Percentiles rank a stretch among this genome's conserved stretches.
phyloP scores from a whole-genome alignment of 2,888 invertebrate species.

The Cataglyphis albicans region DNA sequence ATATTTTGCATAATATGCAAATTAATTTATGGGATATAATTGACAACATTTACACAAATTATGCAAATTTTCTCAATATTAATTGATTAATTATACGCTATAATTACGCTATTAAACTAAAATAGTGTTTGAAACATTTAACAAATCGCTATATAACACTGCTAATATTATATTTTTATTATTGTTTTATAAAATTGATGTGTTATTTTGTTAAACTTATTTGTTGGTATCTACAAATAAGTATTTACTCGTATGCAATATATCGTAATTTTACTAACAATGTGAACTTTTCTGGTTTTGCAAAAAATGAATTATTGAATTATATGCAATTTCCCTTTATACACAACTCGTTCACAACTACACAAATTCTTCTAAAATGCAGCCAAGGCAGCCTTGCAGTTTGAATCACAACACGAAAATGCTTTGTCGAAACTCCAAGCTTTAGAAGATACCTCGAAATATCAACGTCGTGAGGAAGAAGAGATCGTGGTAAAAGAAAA shows the following conservation, averaged over 20 bases:
- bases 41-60: slow-evolving; percentile 31
- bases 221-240: slow-evolving; percentile 20
- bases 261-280: neutral
- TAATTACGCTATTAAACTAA: slow-evolving; percentile 7
- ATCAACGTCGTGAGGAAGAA: slow-evolving; percentile 93
- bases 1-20: neutral
- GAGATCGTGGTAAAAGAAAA: slow-evolving; percentile 93
- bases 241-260: slow-evolving; percentile 19
- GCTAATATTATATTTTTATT: slow-evolving; percentile 37
- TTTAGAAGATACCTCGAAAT: slow-evolving; percentile 93
- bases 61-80: neutral
- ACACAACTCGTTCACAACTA: slow-evolving; percentile 52
- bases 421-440: slow-evolving; percentile 95
- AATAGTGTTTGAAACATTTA: neutral
- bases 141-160: neutral
- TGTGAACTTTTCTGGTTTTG: neutral
- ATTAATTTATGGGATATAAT: slow-evolving; percentile 11
- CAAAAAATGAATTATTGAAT: neutral
- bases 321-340: neutral
- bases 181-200: slow-evolving; percentile 16
- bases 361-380: slow-evolving; percentile 77
- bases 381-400: slow-evolving; percentile 95
- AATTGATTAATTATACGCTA: slow-evolving; percentile 15
- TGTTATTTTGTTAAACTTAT: slow-evolving; percentile 50
- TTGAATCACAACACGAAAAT: slow-evolving; percentile 96